A percentile compares a stretch with the other conserved stretches of the same genome.
Conservation (phyloP, 2,888 invertebrate species). For the Parnassius smintheus region DNA sequence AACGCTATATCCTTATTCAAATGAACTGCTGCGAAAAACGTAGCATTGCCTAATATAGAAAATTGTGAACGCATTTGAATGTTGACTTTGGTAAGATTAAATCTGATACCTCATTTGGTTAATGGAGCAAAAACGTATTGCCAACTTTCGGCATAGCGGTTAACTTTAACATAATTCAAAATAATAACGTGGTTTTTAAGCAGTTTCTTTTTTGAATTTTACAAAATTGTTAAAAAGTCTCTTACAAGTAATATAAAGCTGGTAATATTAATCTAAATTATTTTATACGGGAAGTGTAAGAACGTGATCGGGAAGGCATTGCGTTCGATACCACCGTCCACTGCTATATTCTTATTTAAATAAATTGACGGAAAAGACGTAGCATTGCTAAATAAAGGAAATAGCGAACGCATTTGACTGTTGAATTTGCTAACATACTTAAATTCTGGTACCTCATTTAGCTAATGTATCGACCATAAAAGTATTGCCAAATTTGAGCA, state of each 20-base stretch:
- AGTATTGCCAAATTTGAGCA: neutral
- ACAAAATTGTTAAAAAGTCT: too few relatives aligned
- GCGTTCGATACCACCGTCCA: slow-evolving; percentile 52
- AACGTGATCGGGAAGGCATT: slow-evolving; percentile 57
- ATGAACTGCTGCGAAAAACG: slow-evolving; percentile 53
- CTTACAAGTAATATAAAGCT: neutral
- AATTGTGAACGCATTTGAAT: slow-evolving; percentile 52
- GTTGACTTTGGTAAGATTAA: slow-evolving; percentile 55
- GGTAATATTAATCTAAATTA: slow-evolving; percentile 3
- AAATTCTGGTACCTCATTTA: slow-evolving; percentile 48
- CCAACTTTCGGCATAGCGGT: neutral
- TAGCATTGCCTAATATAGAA: slow-evolving; percentile 48
- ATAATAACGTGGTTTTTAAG: too few relatives aligned
- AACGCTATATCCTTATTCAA: slow-evolving; percentile 68
- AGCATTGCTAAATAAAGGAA: slow-evolving; percentile 48
- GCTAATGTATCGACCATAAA: slow-evolving; percentile 26
- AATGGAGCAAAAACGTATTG: slow-evolving; percentile 23
- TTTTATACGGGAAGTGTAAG: slow-evolving; percentile 49
- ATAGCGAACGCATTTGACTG: slow-evolving; percentile 52
- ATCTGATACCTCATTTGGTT: slow-evolving; percentile 45
- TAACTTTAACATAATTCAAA: neutral
- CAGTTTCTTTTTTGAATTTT: too few relatives aligned
- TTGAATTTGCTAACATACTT: slow-evolving; percentile 51
- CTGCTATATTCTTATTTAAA: slow-evolving; percentile 69
- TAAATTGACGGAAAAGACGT: slow-evolving; percentile 50